Conservation (phyloP, 2,113 vertebrate genomes). For the Leptosomus discolor region DNA sequence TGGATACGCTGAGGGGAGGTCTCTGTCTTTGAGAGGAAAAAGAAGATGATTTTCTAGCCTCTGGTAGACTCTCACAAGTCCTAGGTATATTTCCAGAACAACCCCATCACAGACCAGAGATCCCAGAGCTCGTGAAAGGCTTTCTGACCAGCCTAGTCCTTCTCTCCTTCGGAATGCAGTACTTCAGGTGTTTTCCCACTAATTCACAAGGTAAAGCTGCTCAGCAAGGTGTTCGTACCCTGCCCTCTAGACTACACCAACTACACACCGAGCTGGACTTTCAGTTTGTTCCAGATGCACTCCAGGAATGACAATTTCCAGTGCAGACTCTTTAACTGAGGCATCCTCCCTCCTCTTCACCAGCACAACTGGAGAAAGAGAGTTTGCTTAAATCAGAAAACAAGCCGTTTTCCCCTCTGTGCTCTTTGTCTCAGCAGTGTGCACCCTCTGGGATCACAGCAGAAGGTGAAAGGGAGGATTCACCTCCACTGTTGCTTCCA, state of each 20-base stretch:
- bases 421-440: rapidly evolving
- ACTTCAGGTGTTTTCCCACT: neutral
- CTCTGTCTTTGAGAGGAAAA: neutral
- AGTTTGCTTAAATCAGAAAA: neutral
- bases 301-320: neutral
- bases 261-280: neutral
- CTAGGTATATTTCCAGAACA: neutral
- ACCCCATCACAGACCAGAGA: neutral
- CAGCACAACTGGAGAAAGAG: neutral
- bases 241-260: neutral
- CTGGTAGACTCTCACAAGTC: neutral
- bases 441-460: neutral
- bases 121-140: rapidly evolving
- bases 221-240: neutral
- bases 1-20: neutral
- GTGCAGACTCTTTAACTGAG: neutral
- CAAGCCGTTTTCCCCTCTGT: neutral
- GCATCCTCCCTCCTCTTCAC: neutral
- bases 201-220: neutral
- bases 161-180: neutral
- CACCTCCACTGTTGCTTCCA: neutral
- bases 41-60: neutral
- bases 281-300: neutral
- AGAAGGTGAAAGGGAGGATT: neutral
- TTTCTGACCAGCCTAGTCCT: neutral